Conservation (phyloP, 2,888 invertebrate species). For the Cosmia pyralina region DNA sequence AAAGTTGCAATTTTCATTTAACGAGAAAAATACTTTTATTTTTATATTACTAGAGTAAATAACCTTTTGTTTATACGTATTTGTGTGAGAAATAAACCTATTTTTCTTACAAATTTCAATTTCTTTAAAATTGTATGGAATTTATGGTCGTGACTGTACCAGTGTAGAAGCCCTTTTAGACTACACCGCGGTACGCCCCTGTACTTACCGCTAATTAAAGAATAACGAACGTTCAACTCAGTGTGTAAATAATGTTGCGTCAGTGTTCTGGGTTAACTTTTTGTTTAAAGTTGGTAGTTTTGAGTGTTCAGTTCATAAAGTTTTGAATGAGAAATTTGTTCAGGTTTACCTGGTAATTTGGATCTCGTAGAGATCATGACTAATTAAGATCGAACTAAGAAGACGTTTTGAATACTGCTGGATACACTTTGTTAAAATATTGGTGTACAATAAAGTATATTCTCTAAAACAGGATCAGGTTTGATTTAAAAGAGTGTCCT, state of each 20-base stretch:
- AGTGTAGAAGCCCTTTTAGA: slow-evolving; percentile 44
- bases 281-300: slow-evolving; percentile 30
- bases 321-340: slow-evolving; percentile 1
- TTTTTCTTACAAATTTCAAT: neutral
- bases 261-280: slow-evolving; percentile 49
- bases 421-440: too few relatives aligned
- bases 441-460: too few relatives aligned
- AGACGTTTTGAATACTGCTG: too few relatives aligned
- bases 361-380: neutral
- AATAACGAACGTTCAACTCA: slow-evolving; percentile 61
- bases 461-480: too few relatives aligned
- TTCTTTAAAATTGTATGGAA: neutral
- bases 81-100: neutral
- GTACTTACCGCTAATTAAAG: slow-evolving; percentile 60
- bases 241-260: slow-evolving; percentile 55
- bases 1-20: neutral
- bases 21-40: neutral
- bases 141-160: slow-evolving; percentile 22
- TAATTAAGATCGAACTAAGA: too few relatives aligned
- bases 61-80: neutral
- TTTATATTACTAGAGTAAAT: neutral
- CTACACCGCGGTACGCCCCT: slow-evolving; percentile 23
- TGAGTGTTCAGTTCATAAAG: neutral
- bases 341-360: neutral
- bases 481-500: too few relatives aligned